phyloP scores from a whole-genome alignment of 2,113 vertebrate species.

The Sapajus apella region DNA sequence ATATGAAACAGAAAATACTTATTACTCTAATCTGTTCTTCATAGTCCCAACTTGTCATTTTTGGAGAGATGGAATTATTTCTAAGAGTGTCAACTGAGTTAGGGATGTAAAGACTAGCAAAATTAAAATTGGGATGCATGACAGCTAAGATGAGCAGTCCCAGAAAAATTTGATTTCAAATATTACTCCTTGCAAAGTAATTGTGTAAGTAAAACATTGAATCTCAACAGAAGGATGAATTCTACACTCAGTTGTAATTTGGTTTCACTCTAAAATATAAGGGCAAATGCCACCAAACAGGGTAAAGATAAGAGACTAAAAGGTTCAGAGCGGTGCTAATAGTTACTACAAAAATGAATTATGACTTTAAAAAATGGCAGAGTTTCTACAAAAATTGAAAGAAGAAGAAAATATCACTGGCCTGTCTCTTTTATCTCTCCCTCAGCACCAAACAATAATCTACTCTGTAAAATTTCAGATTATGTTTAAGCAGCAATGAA shows the following conservation, averaged over 20 bases:
- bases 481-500: neutral
- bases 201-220: neutral
- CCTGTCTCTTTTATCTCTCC: neutral
- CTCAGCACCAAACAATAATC: neutral
- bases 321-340: neutral
- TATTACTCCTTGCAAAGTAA: neutral
- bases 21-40: slow-evolving; percentile 51
- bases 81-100: neutral
- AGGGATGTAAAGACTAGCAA: neutral
- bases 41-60: slow-evolving; percentile 55
- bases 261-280: neutral
- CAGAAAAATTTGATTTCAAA: neutral
- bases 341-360: neutral
- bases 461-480: neutral
- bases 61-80: neutral
- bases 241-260: neutral
- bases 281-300: neutral
- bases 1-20: slow-evolving; percentile 57
- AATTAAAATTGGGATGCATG: neutral
- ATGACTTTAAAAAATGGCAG: neutral
- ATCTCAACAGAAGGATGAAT: neutral
- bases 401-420: neutral
- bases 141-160: neutral
- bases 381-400: neutral
- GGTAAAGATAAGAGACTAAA: neutral